Base-by-base conservation (phyloP, 2,797 vertebrate genomes). In the Lithobates pipiens region DNA sequence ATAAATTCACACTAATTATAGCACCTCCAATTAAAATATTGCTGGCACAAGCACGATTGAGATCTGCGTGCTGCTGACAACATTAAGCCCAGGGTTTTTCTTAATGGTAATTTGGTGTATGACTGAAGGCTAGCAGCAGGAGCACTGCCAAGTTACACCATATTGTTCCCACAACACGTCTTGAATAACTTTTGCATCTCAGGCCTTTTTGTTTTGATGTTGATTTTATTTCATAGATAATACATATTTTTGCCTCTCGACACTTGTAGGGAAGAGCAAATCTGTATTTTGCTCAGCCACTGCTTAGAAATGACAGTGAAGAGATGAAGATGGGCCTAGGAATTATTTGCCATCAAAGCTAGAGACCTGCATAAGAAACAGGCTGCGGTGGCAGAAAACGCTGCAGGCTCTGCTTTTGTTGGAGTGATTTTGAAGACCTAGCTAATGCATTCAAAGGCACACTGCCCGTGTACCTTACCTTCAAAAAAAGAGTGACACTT, bases 21-120 rank as follows among this genome's bases (percentile, higher is more conserved):
- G 75, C 29, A n/a, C 46, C 75, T 86, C 74, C 75, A 82, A 86
- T 86, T 86, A 83, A 82, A 86, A 86, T 86, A 63, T 78, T 78
- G 85, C 75, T 86, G 85, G 85, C 68, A 82, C 75, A 74, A 77
- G 80, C 85, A 73, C 10, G 39, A 44, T 34, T 0, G 15, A 74
- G 36, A 78, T 10, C 80, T 77, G 85, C 57, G 39, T 83, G 80
- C 54, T 74, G 74, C 85, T 82, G 85, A 77, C 72, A 81, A 77
- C 72, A 81, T 67, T 76, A 85, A 70, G 34, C 72, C 78, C 84
- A 67, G 57, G 75, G 74, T 77, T 86, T 82, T 77, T 86, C 67
- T 72, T 78, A 77, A 77, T 82, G 57, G 74, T 78, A 86, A 73
- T 82, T 65, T 68, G 46, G 84, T 81, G 63, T 39, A 72, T 77